phyloP scores from a whole-genome alignment of 2,797 vertebrate species.

The Halcyon leucocephala region DNA sequence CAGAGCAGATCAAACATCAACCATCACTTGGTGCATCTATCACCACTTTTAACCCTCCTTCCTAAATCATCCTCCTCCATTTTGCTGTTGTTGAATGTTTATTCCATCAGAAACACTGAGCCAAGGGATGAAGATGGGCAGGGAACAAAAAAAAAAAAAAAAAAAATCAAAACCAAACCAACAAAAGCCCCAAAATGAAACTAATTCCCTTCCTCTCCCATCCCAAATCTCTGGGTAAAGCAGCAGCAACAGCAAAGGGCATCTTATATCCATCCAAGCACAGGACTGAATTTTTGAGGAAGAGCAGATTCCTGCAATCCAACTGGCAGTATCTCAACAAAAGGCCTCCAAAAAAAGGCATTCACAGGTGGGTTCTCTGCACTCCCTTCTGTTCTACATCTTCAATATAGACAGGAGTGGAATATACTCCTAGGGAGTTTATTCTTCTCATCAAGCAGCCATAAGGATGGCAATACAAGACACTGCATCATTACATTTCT shows the following conservation, averaged over 20 bases:
- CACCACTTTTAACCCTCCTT: not conserved
- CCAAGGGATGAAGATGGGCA: not conserved
- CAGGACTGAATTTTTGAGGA: not conserved
- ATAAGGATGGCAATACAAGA: not conserved
- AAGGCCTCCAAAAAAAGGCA: not conserved
- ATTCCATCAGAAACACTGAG: not conserved
- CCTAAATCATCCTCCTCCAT: not conserved
- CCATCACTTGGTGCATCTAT: rapidly evolving
- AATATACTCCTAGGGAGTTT: not conserved
- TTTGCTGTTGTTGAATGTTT: not conserved
- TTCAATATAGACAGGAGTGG: not conserved
- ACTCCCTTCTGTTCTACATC: not conserved
- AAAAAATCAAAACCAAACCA: not conserved
- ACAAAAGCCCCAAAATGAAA: not conserved
- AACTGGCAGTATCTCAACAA: not conserved
- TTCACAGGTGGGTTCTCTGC: not conserved
- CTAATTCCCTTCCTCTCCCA: not conserved
- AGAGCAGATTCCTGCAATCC: not conserved
- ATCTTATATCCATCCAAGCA: not conserved
- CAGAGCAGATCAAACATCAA: not conserved
- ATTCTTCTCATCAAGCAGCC: not conserved
- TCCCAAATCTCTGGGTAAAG: not conserved
- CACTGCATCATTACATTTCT: not conserved
- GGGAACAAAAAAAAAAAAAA: not conserved
- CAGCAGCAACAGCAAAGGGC: not conserved